phyloP scores from a whole-genome alignment of 2,888 invertebrate species.

The Lagria hirta region DNA sequence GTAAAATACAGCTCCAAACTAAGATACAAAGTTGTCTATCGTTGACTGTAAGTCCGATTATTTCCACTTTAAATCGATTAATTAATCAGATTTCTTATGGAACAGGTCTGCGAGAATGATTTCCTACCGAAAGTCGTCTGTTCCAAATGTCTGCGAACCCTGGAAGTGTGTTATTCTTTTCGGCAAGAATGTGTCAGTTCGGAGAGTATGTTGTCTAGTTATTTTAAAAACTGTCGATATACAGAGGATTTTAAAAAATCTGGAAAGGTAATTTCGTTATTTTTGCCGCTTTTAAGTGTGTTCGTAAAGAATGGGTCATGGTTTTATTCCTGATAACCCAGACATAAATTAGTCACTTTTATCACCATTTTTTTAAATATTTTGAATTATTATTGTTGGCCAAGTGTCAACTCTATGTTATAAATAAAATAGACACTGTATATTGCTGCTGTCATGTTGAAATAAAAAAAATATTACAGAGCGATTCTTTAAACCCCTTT shows the following conservation, averaged over 20 bases:
- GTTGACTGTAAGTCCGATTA: constrained; percentile 57
- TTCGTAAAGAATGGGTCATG: too few relatives aligned
- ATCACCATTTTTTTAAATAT: too few relatives aligned
- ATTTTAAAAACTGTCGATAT: constrained; percentile 62
- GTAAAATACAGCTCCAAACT: constrained; percentile 63
- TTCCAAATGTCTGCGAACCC: constrained; percentile 62
- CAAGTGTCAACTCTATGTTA: too few relatives aligned
- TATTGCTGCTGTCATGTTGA: too few relatives aligned
- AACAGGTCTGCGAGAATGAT: constrained; percentile 67
- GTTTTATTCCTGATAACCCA: too few relatives aligned
- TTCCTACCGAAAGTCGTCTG: constrained; percentile 70
- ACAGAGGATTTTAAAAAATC: constrained; percentile 65
- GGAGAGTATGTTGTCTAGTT: constrained; percentile 67
- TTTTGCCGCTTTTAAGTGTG: too few relatives aligned
- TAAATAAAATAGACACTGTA: too few relatives aligned
- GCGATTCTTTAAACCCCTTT: too few relatives aligned
- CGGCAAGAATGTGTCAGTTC: constrained; percentile 66
- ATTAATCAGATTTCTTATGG: neutral
- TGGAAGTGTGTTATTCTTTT: constrained; percentile 65
- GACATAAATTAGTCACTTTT: too few relatives aligned
- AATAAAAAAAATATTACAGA: too few relatives aligned
- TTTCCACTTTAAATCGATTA: too few relatives aligned
- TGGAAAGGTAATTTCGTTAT: constrained; percentile 64
- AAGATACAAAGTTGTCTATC: constrained; percentile 68
- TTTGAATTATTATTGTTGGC: too few relatives aligned